A percentile compares a stretch with the other conserved stretches of the same genome.
phyloP scores from a whole-genome alignment of 2,888 invertebrate genomes.

The Stenurella melanura region DNA sequence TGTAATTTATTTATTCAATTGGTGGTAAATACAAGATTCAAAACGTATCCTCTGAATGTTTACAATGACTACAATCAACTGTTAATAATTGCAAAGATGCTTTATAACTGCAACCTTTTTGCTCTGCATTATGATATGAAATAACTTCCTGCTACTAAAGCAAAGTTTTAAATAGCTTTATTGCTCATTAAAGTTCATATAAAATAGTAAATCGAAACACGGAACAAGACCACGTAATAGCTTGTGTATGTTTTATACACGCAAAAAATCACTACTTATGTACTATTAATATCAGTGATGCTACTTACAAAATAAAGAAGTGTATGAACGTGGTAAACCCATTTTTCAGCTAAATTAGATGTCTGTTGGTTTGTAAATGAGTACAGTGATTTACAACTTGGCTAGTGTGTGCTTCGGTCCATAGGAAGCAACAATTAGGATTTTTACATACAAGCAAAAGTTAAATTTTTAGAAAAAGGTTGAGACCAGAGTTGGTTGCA shows the following conservation, averaged over 20 bases:
- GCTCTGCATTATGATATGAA: background rate
- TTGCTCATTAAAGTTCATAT: constrained; percentile 2
- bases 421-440: too few relatives aligned
- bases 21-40: constrained; percentile 42
- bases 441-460: too few relatives aligned
- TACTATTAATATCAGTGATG: too few relatives aligned
- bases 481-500: too few relatives aligned
- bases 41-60: constrained; percentile 41
- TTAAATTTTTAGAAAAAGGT: too few relatives aligned
- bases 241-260: background rate
- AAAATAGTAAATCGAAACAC: background rate
- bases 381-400: too few relatives aligned
- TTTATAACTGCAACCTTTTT: constrained; percentile 35
- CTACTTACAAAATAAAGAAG: too few relatives aligned
- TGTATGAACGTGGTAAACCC: too few relatives aligned
- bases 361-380: too few relatives aligned
- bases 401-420: too few relatives aligned
- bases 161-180: background rate
- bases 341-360: too few relatives aligned
- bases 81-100: constrained; percentile 36
- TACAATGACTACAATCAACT: constrained; percentile 44
- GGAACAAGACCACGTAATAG: background rate
- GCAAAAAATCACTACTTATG: too few relatives aligned
- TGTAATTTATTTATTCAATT: constrained; percentile 52
- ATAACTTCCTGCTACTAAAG: background rate